Conservation (phyloP, 2,888 invertebrate genomes). For the Eupithecia vulgata region DNA sequence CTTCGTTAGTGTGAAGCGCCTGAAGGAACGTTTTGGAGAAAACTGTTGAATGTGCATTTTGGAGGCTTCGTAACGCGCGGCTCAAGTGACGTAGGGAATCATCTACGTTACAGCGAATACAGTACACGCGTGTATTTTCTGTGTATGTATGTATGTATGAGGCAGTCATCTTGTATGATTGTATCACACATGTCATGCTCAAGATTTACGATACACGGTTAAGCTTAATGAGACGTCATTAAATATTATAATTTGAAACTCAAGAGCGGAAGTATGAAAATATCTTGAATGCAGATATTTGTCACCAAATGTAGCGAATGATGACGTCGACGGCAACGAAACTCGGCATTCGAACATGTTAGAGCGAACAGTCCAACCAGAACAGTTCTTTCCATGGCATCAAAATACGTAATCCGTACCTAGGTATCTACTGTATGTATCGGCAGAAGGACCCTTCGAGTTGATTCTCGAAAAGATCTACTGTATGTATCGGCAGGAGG, state of each 20-base stretch:
- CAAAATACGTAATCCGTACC: neutral
- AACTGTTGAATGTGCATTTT: slow-evolving; percentile 61
- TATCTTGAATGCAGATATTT: neutral
- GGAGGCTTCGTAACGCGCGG: slow-evolving; percentile 37
- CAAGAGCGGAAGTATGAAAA: neutral
- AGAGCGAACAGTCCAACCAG: neutral
- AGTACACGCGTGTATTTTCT: neutral
- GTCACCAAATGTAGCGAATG: neutral
- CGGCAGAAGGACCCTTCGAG: neutral
- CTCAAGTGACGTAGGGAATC: slow-evolving; percentile 13
- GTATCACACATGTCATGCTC: neutral
- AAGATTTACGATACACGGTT: neutral
- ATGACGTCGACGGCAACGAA: neutral
- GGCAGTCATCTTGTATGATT: neutral
- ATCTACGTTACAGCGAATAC: slow-evolving; percentile 17
- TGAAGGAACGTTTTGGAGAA: slow-evolving; percentile 46
- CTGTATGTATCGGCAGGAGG: neutral
- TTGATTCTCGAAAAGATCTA: neutral
- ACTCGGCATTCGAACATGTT: neutral
- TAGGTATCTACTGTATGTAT: neutral
- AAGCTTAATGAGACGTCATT: neutral
- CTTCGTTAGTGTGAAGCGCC: slow-evolving; percentile 56
- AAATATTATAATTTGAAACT: neutral
- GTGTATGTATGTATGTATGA: neutral
- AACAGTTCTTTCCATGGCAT: neutral